Evolutionary conservation across 2,113 vertebrate genomes (phyloP), one percentile per base, ranked within the genome.

Genomic region (Charina bottae): DNA sequence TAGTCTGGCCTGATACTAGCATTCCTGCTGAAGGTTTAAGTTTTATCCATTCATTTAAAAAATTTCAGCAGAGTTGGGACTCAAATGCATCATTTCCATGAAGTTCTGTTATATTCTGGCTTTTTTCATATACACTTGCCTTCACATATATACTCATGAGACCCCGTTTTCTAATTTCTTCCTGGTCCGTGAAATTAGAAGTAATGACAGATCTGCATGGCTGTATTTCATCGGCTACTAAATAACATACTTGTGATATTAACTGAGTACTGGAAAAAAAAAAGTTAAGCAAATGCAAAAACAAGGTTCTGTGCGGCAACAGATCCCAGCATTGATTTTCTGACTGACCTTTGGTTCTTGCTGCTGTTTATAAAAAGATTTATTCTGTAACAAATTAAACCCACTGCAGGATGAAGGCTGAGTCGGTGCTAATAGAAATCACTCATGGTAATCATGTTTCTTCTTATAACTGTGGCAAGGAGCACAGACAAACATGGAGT

Each of bases 261-360:
- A 93, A 90, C 94, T 87, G 92, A 92, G 93, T 94, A 94, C 21
- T 62, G 17, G 33, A 91, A 92, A 60, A 88, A 88, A 94, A 94
- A 93, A 87, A 96, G 94, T 96, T 94, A 96, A 90, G 86, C 92
- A 94, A 96, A 93, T 89, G 90, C 19, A 96, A 91, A 89, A 94
- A 49, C 78, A 64, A 93, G 94, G 91, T 96, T 89, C 93, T 93
- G 89, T 93, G 94, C 88, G 87, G 55, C 93, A 90, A 94, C 92
- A 95, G 91, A 60, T 95, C 85, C 88, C 91, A 95, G n/a, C 90
- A 96, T 95, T 96, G 87, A 97, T 94, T 97, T 96, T 95, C 88
- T 96, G 91, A 89, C 91, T 93, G 93, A 90, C 95, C 97, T 95
- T 97, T 83, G 28, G 93, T 96, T 96, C n/a, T 92, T 88, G 93